A percentile compares a stretch with the other conserved stretches of the same genome.
Conservation (phyloP, 2,797 vertebrate genomes). For the Hypotaenidia philippensis region DNA sequence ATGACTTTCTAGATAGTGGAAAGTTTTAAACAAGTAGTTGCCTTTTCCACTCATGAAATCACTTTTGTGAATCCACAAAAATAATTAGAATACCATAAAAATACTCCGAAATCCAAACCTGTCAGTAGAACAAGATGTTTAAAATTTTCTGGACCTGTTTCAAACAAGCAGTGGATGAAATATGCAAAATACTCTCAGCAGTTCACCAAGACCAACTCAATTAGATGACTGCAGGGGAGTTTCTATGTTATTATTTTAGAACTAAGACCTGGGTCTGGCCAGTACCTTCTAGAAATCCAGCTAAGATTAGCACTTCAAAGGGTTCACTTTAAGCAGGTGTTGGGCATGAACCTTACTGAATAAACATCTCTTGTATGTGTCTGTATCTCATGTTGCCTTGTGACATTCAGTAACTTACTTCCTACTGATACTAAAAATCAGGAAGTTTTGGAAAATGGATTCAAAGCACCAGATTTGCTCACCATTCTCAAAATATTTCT, state of each 20-base stretch:
- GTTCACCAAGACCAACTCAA: not conserved
- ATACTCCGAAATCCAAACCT: not conserved
- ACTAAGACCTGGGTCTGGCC: not conserved
- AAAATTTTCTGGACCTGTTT: not conserved
- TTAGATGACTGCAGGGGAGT: not conserved
- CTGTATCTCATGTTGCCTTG: accelerated
- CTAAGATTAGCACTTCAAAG: not conserved
- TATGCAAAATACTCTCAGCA: not conserved
- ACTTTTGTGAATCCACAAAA: not conserved
- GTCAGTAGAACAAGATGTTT: not conserved
- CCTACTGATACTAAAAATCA: not conserved
- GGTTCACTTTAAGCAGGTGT: not conserved
- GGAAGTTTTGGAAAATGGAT: not conserved
- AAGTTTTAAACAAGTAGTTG: not conserved
- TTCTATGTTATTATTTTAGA: not conserved
- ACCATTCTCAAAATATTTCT: not conserved
- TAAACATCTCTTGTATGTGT: not conserved
- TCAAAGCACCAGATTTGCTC: not conserved
- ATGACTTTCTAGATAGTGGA: not conserved
- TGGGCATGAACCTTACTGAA: not conserved
- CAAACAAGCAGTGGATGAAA: not conserved
- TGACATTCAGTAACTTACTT: not conserved
- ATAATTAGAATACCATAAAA: not conserved
- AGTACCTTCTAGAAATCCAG: not conserved
- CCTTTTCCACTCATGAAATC: not conserved